A percentile compares a stretch with the other conserved stretches of the same genome.
Evolutionary conservation across 2,113 vertebrate species (phyloP).

Genomic region (Ailurus styani): DNA sequence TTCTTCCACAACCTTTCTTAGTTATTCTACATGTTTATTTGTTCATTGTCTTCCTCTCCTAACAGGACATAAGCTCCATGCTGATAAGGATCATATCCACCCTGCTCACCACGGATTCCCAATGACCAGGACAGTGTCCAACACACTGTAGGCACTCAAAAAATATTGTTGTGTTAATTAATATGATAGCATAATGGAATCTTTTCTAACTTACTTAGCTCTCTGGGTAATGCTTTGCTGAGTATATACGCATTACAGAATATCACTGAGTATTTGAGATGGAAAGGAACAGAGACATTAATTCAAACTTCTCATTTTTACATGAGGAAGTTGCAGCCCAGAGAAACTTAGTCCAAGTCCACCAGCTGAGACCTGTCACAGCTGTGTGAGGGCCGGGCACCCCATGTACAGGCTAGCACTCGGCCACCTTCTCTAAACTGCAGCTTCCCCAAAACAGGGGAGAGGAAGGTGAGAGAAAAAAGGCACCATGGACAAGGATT

Average conservation of each 20-base stretch:
- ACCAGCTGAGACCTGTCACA: not conserved
- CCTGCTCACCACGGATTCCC: not conserved
- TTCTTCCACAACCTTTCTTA: not conserved
- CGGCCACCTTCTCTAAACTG: fast-evolving
- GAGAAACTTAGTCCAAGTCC: not conserved
- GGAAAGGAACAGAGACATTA: not conserved
- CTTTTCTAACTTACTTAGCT: not conserved
- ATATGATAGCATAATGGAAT: not conserved
- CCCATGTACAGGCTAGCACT: fast-evolving
- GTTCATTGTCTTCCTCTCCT: not conserved
- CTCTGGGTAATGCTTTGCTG: not conserved
- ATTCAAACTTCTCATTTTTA: not conserved
- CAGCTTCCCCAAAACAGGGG: not conserved
- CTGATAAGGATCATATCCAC: not conserved
- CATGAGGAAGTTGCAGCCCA: not conserved
- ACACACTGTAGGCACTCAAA: not conserved
- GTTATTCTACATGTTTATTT: not conserved
- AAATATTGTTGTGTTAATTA: not conserved
- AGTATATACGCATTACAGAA: not conserved
- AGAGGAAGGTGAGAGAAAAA: not conserved
- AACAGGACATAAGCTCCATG: not conserved
- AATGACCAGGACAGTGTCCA: not conserved
- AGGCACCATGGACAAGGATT: not conserved
- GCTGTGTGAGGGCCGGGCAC: fast-evolving
- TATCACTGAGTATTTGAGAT: not conserved